Conservation (phyloP, 2,797 vertebrate genomes). For the Macropodus opercularis region DNA sequence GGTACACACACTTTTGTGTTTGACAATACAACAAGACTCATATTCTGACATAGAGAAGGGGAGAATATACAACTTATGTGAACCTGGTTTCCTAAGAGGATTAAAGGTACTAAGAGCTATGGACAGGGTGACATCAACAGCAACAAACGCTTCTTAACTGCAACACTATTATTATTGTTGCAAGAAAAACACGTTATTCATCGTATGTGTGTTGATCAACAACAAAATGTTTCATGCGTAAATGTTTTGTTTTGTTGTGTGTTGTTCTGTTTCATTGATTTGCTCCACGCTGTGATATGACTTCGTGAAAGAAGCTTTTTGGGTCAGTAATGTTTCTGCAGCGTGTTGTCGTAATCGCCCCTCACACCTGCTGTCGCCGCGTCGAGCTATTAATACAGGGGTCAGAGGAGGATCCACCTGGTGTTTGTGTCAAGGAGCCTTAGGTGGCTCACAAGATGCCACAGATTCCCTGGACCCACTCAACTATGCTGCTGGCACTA, state of each 20-base stretch:
- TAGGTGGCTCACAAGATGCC: conserved; percentile 23
- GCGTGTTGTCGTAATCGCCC: conserved; percentile 69
- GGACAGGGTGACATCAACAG: conserved; percentile 4
- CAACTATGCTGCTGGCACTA: no score
- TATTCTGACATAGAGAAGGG: background rate
- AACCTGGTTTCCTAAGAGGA: conserved; percentile 56
- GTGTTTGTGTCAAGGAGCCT: conserved; percentile 44
- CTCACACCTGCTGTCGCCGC: conserved; percentile 63
- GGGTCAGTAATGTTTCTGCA: conserved; percentile 5
- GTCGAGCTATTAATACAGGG: conserved; percentile 69
- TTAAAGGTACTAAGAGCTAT: conserved; percentile 37
- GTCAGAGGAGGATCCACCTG: conserved; percentile 61
- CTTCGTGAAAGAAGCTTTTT: no score
- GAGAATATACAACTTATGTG: conserved; percentile 4
- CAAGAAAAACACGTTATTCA: background rate
- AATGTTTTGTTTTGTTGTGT: no score
- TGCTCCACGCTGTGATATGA: no score
- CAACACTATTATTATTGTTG: background rate
- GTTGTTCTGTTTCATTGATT: no score
- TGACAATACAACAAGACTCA: background rate
- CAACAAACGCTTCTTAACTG: conserved; percentile 7
- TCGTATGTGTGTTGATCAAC: no score
- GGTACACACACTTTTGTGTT: conserved; percentile 29
- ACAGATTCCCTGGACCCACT: no score
- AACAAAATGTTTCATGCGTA: no score